phyloP scores from a whole-genome alignment of 2,888 invertebrate genomes.

The Oegoconia quadripuncta region DNA sequence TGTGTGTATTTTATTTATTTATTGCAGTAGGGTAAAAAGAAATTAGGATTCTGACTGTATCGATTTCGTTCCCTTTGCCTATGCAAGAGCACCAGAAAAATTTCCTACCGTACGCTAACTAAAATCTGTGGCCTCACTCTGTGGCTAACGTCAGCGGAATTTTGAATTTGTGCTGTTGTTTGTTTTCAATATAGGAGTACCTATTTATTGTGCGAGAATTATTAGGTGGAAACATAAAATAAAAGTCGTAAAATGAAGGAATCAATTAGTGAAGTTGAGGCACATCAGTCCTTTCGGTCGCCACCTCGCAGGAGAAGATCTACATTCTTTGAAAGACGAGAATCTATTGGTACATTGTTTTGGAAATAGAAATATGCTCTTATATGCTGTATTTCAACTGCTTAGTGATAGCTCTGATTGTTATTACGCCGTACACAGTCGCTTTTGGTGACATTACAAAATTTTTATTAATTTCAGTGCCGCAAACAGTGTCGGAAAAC shows the following conservation, averaged over 20 bases:
- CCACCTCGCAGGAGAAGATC: conserved; percentile 65
- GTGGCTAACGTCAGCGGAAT: conserved; percentile 29
- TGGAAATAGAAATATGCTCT: not conserved
- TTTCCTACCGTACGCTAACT: too few relatives aligned
- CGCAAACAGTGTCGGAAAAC: conserved; percentile 40
- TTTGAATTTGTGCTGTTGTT: conserved; percentile 23
- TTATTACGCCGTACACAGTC: too few relatives aligned
- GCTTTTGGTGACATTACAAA: too few relatives aligned
- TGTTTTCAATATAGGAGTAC: too few relatives aligned
- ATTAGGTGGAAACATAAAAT: conserved; percentile 6
- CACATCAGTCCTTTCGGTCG: conserved; percentile 50
- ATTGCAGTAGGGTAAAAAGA: too few relatives aligned
- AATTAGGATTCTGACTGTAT: too few relatives aligned
- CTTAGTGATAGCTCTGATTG: too few relatives aligned
- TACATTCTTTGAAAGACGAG: conserved; percentile 65
- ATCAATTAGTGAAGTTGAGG: conserved; percentile 44
- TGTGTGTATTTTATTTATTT: too few relatives aligned
- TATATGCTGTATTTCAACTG: not conserved
- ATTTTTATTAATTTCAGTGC: conserved; percentile 31
- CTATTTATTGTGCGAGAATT: too few relatives aligned
- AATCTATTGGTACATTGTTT: conserved; percentile 47
- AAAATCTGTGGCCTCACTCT: too few relatives aligned
- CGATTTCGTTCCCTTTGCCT: too few relatives aligned
- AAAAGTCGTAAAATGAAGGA: conserved; percentile 45
- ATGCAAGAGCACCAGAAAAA: too few relatives aligned